Conservation (phyloP, 2,113 vertebrate genomes). For the Notothenia coriiceps region DNA sequence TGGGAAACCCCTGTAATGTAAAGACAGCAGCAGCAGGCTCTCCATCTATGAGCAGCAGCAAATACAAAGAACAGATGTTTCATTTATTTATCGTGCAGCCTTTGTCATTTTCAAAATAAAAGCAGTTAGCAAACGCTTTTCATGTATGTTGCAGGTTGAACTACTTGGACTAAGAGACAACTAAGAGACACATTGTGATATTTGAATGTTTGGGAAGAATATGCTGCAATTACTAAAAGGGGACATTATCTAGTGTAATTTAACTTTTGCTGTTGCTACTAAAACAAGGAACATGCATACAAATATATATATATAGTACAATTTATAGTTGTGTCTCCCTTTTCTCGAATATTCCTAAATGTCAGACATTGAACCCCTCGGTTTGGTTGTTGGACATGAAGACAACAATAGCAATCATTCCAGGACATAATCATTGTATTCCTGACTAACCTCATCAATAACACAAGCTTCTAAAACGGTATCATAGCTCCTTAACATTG, state of each 20-base stretch:
- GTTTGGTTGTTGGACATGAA: background rate
- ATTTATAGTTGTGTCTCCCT: background rate
- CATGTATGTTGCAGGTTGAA: too few species aligned
- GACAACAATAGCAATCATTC: background rate
- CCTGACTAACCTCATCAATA: too few species aligned
- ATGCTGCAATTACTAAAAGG: too few species aligned
- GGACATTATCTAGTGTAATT: too few species aligned
- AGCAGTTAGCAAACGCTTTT: background rate
- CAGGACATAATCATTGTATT: background rate
- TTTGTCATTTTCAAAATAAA: constrained; percentile 25
- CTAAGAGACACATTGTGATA: too few species aligned
- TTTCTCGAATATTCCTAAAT: background rate
- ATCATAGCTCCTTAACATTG: background rate
- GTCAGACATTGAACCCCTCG: background rate
- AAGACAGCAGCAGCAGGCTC: constrained; percentile 39
- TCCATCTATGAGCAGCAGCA: background rate
- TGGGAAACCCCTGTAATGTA: constrained; percentile 72
- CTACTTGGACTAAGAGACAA: too few species aligned
- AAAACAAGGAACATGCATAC: too few species aligned
- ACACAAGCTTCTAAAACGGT: background rate
- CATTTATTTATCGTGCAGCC: constrained; percentile 15
- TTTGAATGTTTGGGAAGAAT: too few species aligned
- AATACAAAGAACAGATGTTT: constrained; percentile 13
- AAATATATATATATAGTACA: too few species aligned
- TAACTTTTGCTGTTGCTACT: too few species aligned